phyloP scores from a whole-genome alignment of 2,888 invertebrate genomes.

The Lathronympha strigana region DNA sequence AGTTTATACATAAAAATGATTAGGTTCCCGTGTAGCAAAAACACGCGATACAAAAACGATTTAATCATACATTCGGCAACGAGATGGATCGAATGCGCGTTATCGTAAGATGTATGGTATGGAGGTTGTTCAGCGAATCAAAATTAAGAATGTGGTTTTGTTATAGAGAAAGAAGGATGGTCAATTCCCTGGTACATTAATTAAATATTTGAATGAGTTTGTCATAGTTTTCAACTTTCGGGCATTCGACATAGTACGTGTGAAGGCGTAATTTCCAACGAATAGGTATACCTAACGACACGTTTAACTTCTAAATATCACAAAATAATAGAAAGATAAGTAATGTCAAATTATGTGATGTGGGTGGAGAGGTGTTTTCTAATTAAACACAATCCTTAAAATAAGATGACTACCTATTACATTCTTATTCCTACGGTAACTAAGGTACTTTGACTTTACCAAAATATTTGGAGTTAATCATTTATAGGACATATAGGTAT shows the following conservation, averaged over 20 bases:
- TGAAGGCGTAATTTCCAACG: too few species aligned
- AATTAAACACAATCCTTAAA: background rate
- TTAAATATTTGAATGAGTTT: too few species aligned
- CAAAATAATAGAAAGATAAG: too few species aligned
- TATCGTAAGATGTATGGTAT: constrained; percentile 46
- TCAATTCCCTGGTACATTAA: background rate
- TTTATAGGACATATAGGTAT: background rate
- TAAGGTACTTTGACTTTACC: too few species aligned
- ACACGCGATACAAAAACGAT: constrained; percentile 63
- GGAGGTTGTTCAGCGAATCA: constrained; percentile 51
- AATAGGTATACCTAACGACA: too few species aligned
- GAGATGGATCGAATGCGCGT: constrained; percentile 49
- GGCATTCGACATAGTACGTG: too few species aligned
- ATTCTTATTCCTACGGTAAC: too few species aligned
- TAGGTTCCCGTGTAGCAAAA: constrained; percentile 37
- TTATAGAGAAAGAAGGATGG: background rate
- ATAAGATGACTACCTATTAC: background rate
- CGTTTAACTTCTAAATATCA: too few species aligned
- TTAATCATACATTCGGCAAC: constrained; percentile 62
- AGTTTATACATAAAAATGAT: constrained; percentile 30
- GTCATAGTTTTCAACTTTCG: too few species aligned
- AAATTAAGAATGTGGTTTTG: constrained; percentile 1
- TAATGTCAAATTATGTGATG: too few species aligned
- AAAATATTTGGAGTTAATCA: too few species aligned
- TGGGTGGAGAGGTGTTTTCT: too few species aligned